Evolutionary conservation across 1,140 invertebrate species (phyloP), one percentile per base, ranked within the genome.

Genomic region (Druon quercuslanigerum): DNA sequence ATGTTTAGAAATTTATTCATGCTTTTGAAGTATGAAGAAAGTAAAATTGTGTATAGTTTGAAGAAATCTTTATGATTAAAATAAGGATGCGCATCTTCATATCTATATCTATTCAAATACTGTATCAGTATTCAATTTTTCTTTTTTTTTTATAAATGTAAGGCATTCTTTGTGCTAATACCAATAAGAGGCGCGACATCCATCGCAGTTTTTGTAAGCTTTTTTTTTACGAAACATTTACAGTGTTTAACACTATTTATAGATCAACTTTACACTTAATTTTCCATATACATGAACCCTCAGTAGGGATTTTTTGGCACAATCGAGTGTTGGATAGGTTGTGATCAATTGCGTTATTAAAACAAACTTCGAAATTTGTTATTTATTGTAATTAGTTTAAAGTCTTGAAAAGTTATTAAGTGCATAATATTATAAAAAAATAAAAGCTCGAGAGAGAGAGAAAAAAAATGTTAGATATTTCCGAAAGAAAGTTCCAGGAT

Each of bases 111-210:
- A 78, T 83, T 76, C 78, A 83, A 81, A 83, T 81, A 85, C 76
- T 82, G 79, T 80, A 85, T 88, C 88, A 89, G 88, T 89, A 89
- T 89, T 89, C 81, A 79, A 83, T 82, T 74, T 84, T 85, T 70
- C 83, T 75, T 80, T 78, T 79, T 80, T 84, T 79, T 80, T 84
- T 79, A 76, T 60, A 79, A 76, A 77, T 20, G 51, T 82, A 82
- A 79, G 80, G 80, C 79, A 81, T 83, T 80, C 73, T 74, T 76
- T 71, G 79, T 76, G 77, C 75, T 76, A 75, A 70, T 78, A 79
- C 51, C 74, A 74, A 72, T 70, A 51, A 76, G 72, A 75, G 74
- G 76, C 83, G 75, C 72, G 54, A 40, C 76, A 76, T 81, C 79
- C 75, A 77, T 75, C 75, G 50, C 60, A 66, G 66, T 78, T 81